Base-by-base conservation (phyloP, 1,140 invertebrate genomes). In the Trachymyrmex septentrionalis region DNA sequence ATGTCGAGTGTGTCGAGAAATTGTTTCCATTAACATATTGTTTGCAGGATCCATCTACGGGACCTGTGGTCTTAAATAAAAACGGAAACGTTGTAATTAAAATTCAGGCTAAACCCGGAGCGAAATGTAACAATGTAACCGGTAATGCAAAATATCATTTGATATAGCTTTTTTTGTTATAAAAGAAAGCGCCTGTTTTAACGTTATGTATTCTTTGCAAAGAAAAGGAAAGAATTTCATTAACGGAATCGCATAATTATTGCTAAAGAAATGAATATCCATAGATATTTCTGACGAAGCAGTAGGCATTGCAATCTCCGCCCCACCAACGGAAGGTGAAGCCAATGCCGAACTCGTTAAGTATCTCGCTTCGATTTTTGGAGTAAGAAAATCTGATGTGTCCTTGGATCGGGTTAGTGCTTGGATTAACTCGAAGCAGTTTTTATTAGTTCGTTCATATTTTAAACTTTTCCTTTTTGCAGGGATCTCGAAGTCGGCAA, bases 291-390 rank as follows among this genome's bases (percentile, higher is more conserved):
- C 91, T 34, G 92, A 93, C 2, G 96, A 96, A 87, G 95, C 94
- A 30, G 95, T 97, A 16, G 96, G 97, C 48, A 95, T 98, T 59
- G 97, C 97, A 92, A 97, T 98, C 88, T 96, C 96, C 78, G 97
- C 97, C 4, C 97, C 97, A 38, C 97, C 97, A 3, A 96, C 97
- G 5, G 97, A 98, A 92, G 97, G 97, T 4, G 97, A 97, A 95
- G 97, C 97, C 7, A 98, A 98, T 91, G 95, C 96, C 55, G 97
- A 97, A 92, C 95, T 98, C 10, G 94, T 98, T 0, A 97, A 97
- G 94, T 98, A 96, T 92, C 93, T 98, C 19, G 95, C 97, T 0
- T 96, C 96, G 87, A 91, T 97, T 44, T 93, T 98, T 12, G 96
- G 96, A 21, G 87, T 98, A 0, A 96, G 96, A 86, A 98, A 98